phyloP scores from a whole-genome alignment of 2,113 vertebrate genomes.

The Siniperca chuatsi region DNA sequence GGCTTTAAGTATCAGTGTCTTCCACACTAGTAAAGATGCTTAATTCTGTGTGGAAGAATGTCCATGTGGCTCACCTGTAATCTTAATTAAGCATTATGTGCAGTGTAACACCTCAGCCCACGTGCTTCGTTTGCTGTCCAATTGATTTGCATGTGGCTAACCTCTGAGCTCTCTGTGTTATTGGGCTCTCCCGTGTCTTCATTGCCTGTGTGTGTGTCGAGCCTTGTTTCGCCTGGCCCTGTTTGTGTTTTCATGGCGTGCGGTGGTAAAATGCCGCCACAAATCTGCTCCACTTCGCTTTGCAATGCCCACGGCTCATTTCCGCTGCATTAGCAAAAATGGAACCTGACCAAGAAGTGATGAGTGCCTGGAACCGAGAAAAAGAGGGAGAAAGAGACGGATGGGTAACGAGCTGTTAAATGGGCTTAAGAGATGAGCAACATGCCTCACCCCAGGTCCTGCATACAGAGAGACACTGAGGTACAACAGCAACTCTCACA shows the following conservation, averaged over 20 bases:
- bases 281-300: constrained; percentile 64
- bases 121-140: constrained; percentile 27
- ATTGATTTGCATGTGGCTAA: constrained; percentile 19
- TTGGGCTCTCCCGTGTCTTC: background rate
- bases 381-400: constrained; percentile 48
- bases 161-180: constrained; percentile 40
- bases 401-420: constrained; percentile 80
- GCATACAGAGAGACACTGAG: constrained; percentile 31
- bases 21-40: background rate
- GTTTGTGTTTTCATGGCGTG: constrained; percentile 55
- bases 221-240: constrained; percentile 11
- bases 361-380: constrained; percentile 56
- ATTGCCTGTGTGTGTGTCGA: constrained; percentile 1
- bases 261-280: constrained; percentile 41
- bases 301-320: constrained; percentile 77
- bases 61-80: constrained; percentile 4
- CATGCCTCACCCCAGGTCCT: constrained; percentile 55
- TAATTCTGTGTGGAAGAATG: background rate
- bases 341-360: constrained; percentile 80
- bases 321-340: constrained; percentile 75
- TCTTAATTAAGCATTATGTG: constrained; percentile 17
- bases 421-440: constrained; percentile 79
- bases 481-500: background rate
- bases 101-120: background rate
- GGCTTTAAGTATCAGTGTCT: background rate